Percentiles rank a stretch among this genome's conserved stretches.
These are phyloP conservation scores for Acrobasis repandana DNA, from an alignment of 2,888 invertebrate genomes.

Conservation along the genomic window DNA sequence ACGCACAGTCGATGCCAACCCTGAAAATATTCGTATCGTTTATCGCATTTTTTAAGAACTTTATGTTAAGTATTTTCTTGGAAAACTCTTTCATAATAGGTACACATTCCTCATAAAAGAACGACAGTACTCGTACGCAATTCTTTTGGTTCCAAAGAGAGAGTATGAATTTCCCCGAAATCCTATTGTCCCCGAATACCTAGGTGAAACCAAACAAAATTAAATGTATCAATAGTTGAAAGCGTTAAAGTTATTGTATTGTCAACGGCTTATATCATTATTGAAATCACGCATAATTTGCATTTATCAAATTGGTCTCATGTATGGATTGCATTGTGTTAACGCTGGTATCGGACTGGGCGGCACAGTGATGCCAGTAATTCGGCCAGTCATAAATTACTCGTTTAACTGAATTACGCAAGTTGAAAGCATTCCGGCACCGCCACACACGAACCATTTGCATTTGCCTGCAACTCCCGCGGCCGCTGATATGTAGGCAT, in stretches of 20 bases:
- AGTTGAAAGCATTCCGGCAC: slow-evolving; percentile 75
- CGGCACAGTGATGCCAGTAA: slow-evolving; percentile 72
- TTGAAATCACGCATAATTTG: slow-evolving; percentile 27
- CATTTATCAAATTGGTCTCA: slow-evolving; percentile 30
- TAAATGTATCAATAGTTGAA: background rate
- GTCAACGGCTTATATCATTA: slow-evolving; percentile 22
- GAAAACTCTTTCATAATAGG: no score
- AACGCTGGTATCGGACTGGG: slow-evolving; percentile 45
- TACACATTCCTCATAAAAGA: no score
- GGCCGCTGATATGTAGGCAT: slow-evolving; percentile 61
- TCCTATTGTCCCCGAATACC: no score
- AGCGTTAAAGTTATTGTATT: background rate
- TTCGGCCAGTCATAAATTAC: slow-evolving; percentile 79
- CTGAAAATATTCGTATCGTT: no score
- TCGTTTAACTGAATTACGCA: slow-evolving; percentile 81
- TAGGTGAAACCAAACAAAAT: no score
- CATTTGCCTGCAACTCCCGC: slow-evolving; percentile 55
- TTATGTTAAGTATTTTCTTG: no score
- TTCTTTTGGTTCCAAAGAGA: no score
- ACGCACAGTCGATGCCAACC: no score
- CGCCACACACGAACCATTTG: slow-evolving; percentile 63
- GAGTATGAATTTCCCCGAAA: no score
- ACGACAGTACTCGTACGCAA: no score
- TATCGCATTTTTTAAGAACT: no score
- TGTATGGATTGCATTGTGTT: slow-evolving; percentile 30